phyloP scores from a whole-genome alignment of 2,113 vertebrate genomes.

The Otolemur garnettii region DNA sequence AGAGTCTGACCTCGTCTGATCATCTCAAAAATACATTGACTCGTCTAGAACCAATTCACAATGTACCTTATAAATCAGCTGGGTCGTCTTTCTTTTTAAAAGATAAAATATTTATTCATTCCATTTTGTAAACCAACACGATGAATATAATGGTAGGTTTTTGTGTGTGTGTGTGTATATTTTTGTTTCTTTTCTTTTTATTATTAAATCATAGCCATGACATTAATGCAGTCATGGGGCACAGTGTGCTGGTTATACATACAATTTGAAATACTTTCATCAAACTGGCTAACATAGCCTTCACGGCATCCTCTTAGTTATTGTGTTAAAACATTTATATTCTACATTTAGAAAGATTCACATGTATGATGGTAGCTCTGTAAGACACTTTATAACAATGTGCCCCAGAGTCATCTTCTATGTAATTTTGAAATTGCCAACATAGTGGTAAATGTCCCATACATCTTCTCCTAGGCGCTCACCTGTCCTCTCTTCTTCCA shows the following conservation, averaged over 20 bases:
- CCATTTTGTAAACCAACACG: neutral
- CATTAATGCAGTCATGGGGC: no score
- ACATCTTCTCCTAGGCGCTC: neutral
- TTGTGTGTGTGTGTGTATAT: no score
- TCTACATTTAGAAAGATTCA: no score
- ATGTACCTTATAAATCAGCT: neutral
- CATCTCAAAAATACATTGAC: neutral
- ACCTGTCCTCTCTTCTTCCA: neutral
- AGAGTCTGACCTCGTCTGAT: neutral
- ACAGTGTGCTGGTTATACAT: no score
- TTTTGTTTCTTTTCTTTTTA: no score
- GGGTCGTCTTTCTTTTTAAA: neutral
- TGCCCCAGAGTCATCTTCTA: neutral
- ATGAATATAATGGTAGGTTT: neutral
- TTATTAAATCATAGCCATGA: no score
- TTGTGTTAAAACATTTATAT: no score
- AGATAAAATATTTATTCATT: neutral
- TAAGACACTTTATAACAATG: neutral
- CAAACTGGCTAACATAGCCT: no score
- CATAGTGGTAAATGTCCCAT: neutral
- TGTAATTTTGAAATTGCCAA: rapidly evolving
- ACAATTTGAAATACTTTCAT: no score
- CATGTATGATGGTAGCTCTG: no score
- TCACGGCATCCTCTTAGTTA: no score
- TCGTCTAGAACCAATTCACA: neutral